Conservation (phyloP, 2,113 vertebrate species). For the Telmatochromis sp. region DNA sequence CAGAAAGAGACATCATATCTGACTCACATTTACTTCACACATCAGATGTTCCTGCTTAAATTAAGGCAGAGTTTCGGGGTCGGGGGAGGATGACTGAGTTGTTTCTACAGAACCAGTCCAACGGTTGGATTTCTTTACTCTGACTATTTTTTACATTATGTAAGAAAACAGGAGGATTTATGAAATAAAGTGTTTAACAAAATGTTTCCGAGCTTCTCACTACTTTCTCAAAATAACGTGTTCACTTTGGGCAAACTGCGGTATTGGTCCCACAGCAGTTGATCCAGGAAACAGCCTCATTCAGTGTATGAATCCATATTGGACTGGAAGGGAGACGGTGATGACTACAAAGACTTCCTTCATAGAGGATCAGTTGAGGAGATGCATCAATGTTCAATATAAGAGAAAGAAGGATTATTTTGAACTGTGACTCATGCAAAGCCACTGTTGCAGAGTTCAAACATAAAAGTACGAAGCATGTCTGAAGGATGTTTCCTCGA, state of each 20-base stretch:
- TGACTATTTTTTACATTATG: background rate
- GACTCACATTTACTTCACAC: background rate
- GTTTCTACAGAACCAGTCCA: background rate
- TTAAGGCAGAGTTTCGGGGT: background rate
- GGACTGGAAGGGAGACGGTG: accelerated
- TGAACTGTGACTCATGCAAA: background rate
- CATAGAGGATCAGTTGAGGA: background rate
- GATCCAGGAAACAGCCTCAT: background rate
- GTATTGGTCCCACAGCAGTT: background rate
- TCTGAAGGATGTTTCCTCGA: background rate
- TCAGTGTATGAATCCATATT: background rate
- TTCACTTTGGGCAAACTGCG: accelerated
- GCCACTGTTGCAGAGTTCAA: background rate
- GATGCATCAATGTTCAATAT: background rate
- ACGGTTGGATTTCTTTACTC: background rate
- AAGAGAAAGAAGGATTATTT: background rate
- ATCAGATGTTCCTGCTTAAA: background rate
- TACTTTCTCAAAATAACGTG: background rate
- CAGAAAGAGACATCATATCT: background rate
- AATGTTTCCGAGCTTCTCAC: background rate
- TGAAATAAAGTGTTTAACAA: background rate
- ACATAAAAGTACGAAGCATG: background rate
- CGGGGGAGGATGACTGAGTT: background rate
- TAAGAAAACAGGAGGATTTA: too few relatives aligned
- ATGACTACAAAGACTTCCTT: background rate